phyloP scores from a whole-genome alignment of 1,140 invertebrate genomes.

The Drosophila truncata region DNA sequence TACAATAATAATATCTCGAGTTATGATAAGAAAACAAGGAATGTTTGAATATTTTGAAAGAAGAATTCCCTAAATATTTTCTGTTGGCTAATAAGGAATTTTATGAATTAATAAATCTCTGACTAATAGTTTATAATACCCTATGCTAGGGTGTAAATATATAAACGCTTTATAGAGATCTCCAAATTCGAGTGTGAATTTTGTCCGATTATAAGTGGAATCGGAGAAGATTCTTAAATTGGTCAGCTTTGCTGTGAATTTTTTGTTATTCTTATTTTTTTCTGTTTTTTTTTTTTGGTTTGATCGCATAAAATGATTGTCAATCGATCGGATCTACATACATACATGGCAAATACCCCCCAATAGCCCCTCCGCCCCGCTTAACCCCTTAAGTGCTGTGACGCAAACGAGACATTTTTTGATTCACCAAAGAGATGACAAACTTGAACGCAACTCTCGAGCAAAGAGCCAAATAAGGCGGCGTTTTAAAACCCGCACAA shows the following conservation, averaged over 20 bases:
- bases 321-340: slow-evolving; percentile 55
- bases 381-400: slow-evolving; percentile 28
- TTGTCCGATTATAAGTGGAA: slow-evolving; percentile 50
- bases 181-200: slow-evolving; percentile 53
- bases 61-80: background rate
- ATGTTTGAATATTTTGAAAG: too few species aligned
- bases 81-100: background rate
- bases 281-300: slow-evolving; percentile 19
- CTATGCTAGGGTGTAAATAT: background rate
- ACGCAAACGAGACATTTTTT: slow-evolving; percentile 48
- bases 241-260: slow-evolving; percentile 54
- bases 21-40: too few species aligned
- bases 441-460: slow-evolving; percentile 16
- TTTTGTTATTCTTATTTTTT: slow-evolving; percentile 1
- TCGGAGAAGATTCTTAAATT: slow-evolving; percentile 61
- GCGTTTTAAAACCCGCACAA: slow-evolving; percentile 60
- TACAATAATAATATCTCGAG: too few species aligned
- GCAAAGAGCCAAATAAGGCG: slow-evolving; percentile 62
- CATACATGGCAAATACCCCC: slow-evolving; percentile 27
- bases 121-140: background rate
- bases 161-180: slow-evolving; percentile 24
- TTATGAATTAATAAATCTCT: background rate
- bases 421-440: slow-evolving; percentile 37
- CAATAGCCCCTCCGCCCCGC: background rate
- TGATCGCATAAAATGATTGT: slow-evolving; percentile 52